Evolutionary conservation across 2,888 invertebrate species (phyloP).

Genomic region (Troglohyphantes excavatus): DNA sequence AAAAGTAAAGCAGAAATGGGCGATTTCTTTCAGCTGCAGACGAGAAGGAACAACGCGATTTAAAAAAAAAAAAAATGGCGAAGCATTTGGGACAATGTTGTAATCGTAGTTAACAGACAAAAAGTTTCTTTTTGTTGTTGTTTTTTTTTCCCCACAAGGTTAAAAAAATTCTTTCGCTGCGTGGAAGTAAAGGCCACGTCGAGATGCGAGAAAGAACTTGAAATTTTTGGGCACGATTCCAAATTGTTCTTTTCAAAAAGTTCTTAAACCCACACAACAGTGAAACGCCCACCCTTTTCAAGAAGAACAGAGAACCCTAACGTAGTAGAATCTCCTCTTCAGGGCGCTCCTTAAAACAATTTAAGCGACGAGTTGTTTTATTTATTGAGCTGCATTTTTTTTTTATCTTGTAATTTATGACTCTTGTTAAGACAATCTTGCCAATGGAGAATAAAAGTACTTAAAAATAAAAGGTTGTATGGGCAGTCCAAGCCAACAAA

Average conservation of each 20-base stretch:
- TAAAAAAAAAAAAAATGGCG: slow-evolving; percentile 6
- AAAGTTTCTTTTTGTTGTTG: neutral
- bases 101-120: slow-evolving; percentile 61
- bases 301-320: neutral
- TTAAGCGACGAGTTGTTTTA: no score
- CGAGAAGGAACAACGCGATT: slow-evolving; percentile 2
- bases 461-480: no score
- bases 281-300: slow-evolving; percentile 29
- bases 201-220: slow-evolving; percentile 11
- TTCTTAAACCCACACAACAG: slow-evolving; percentile 43
- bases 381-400: no score
- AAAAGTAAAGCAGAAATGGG: slow-evolving; percentile 2
- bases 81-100: slow-evolving; percentile 54
- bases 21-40: slow-evolving; percentile 10
- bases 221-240: slow-evolving; percentile 61
- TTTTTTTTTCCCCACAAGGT: slow-evolving; percentile 48
- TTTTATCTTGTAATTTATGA: no score
- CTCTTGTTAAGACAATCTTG: no score
- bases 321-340: neutral
- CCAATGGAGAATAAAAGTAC: no score
- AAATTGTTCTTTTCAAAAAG: slow-evolving; percentile 25
- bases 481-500: no score
- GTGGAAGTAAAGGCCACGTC: slow-evolving; percentile 29
- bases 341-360: no score
- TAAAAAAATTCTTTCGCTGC: slow-evolving; percentile 50